These are phyloP conservation scores for Ephestia elutella DNA, from an alignment of 1,140 invertebrate genomes.

Conservation along the genomic window DNA sequence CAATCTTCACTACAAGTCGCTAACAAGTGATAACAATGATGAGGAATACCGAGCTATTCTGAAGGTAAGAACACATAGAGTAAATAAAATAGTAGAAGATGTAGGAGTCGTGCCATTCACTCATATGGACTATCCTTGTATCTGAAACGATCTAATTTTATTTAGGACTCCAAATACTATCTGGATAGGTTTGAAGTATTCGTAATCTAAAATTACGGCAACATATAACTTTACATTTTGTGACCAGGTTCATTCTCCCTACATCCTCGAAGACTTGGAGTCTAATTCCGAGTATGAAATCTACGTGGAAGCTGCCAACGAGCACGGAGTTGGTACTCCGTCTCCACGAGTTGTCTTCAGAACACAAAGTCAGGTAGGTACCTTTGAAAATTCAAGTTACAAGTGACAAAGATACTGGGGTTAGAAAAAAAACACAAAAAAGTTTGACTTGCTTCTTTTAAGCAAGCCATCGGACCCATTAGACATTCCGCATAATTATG, in stretches of 20 bases:
- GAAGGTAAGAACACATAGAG: constrained; percentile 49
- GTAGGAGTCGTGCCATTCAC: no score
- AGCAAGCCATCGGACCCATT: no score
- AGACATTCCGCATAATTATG: no score
- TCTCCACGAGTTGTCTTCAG: constrained; percentile 84
- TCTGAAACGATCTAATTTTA: no score
- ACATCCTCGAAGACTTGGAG: constrained; percentile 82
- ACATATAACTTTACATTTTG: not conserved
- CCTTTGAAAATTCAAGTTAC: not conserved
- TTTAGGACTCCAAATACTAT: no score
- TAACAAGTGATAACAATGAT: constrained; percentile 47
- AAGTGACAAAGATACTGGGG: no score
- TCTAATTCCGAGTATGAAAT: constrained; percentile 86
- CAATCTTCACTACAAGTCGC: constrained; percentile 79
- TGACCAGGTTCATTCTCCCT: constrained; percentile 78
- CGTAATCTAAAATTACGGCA: not conserved
- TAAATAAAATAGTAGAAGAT: not conserved
- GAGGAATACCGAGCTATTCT: constrained; percentile 74
- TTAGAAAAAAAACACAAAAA: no score
- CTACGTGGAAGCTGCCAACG: constrained; percentile 86
- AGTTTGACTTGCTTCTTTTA: no score
- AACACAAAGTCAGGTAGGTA: constrained; percentile 77
- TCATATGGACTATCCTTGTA: no score
- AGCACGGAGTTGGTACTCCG: constrained; percentile 83
- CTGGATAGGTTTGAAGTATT: no score